Conservation (phyloP, 37 sponge, comb jelly and placozoan genomes). For the Beroe forskalii region DNA sequence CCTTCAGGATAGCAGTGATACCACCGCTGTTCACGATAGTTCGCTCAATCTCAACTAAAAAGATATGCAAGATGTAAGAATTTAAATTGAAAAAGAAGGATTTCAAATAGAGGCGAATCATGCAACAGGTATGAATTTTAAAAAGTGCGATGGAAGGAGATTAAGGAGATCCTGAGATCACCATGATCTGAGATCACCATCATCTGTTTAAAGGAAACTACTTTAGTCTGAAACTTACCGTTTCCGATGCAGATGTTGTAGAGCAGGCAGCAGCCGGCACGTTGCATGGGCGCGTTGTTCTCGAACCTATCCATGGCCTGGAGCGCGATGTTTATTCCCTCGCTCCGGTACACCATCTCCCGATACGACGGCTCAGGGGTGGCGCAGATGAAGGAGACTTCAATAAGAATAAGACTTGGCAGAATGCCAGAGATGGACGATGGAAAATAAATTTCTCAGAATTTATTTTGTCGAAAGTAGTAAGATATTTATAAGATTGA, state of each 20-base stretch:
- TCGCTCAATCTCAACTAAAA: constrained; percentile 57
- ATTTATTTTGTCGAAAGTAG: too few relatives aligned
- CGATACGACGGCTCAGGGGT: constrained; percentile 39
- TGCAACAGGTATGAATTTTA: too few relatives aligned
- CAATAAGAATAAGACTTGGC: too few relatives aligned
- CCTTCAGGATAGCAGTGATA: constrained; percentile 38
- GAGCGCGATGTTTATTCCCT: constrained; percentile 58
- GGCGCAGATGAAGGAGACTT: background rate
- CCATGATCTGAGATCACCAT: too few relatives aligned
- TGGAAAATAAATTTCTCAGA: too few relatives aligned
- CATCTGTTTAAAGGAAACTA: too few relatives aligned
- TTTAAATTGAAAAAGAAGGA: too few relatives aligned
- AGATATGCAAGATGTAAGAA: too few relatives aligned
- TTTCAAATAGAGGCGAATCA: too few relatives aligned
- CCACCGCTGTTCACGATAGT: constrained; percentile 52
- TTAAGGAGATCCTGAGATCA: too few relatives aligned
- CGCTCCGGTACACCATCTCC: constrained; percentile 60
- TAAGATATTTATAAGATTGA: background rate
- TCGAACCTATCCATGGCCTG: constrained; percentile 64
- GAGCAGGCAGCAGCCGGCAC: constrained; percentile 50
- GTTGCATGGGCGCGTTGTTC: constrained; percentile 60
- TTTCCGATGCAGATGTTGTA: constrained; percentile 63
- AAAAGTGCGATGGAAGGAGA: too few relatives aligned
- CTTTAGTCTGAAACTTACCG: constrained; percentile 32
- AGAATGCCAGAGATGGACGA: too few relatives aligned